phyloP scores from a whole-genome alignment of 2,888 invertebrate species.

The Aspidapion aeneum region DNA sequence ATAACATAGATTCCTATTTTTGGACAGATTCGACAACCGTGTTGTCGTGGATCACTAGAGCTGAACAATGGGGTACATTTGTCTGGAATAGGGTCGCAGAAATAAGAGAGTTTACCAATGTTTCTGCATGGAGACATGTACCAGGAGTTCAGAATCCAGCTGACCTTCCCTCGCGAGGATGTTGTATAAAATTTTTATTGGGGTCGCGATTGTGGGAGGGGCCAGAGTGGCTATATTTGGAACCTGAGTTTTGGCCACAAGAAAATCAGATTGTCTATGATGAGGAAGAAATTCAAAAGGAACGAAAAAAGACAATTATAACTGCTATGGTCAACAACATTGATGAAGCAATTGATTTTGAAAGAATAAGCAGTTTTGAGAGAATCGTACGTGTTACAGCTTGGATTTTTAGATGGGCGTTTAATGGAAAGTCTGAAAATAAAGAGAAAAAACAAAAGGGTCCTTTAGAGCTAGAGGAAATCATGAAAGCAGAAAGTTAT shows the following conservation, averaged over 20 bases:
- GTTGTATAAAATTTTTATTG: slow-evolving; percentile 28
- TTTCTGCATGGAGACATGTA: too few relatives aligned
- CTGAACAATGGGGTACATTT: slow-evolving; percentile 32
- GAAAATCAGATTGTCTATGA: slow-evolving; percentile 2
- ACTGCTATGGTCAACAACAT: slow-evolving; percentile 7
- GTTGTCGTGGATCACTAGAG: slow-evolving; percentile 32
- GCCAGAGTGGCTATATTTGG: slow-evolving; percentile 32
- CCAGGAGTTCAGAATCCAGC: slow-evolving; percentile 37
- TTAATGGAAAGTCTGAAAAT: background rate
- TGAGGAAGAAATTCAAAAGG: slow-evolving; percentile 3
- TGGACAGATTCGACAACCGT: slow-evolving; percentile 36
- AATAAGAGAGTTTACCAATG: slow-evolving; percentile 33
- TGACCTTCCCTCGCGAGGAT: slow-evolving; percentile 37
- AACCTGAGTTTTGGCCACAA: slow-evolving; percentile 6
- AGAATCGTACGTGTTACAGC: slow-evolving; percentile 1
- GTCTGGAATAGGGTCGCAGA: slow-evolving; percentile 35
- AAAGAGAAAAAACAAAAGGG: background rate
- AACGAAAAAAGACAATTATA: slow-evolving; percentile 10
- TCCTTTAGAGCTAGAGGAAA: background rate
- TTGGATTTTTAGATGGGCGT: background rate
- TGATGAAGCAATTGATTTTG: background rate
- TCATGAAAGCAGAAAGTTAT: background rate
- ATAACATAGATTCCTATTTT: slow-evolving; percentile 11
- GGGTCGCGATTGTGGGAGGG: slow-evolving; percentile 39
- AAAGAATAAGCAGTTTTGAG: background rate